Conservation (phyloP, 2,888 invertebrate species). For the Acanthoscelides obtectus region DNA sequence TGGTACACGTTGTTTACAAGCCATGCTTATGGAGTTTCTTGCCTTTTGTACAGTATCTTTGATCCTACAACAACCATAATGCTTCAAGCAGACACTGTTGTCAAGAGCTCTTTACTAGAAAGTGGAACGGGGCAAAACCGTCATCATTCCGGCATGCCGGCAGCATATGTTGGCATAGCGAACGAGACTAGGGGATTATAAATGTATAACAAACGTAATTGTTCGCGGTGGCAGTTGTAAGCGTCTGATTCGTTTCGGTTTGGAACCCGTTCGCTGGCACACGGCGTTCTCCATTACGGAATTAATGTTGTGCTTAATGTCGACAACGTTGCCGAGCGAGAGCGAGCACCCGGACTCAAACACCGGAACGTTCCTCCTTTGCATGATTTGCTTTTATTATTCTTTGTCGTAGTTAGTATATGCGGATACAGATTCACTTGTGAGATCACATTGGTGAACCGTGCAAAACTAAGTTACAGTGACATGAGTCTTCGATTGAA, state of each 20-base stretch:
- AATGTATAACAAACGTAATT: background rate
- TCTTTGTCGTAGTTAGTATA: background rate
- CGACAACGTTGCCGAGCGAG: background rate
- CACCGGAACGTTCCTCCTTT: background rate
- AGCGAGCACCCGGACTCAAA: background rate
- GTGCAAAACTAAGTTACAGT: no score
- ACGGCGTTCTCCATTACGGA: background rate
- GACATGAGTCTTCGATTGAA: no score
- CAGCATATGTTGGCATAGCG: background rate
- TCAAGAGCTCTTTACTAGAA: no score
- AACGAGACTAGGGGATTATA: background rate
- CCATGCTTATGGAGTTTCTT: no score
- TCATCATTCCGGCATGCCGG: background rate
- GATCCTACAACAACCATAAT: no score
- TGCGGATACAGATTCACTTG: background rate
- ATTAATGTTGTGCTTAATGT: background rate
- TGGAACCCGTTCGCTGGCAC: background rate
- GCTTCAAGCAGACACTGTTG: no score
- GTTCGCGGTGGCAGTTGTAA: background rate
- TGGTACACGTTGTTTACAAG: no score
- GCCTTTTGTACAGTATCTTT: no score
- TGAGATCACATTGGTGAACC: no score
- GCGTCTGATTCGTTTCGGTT: background rate
- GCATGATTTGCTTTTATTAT: background rate
- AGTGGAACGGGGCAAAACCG: background rate